Evolutionary conservation across 2,888 invertebrate species (phyloP).

Genomic region (Macroteleia sp.): DNA sequence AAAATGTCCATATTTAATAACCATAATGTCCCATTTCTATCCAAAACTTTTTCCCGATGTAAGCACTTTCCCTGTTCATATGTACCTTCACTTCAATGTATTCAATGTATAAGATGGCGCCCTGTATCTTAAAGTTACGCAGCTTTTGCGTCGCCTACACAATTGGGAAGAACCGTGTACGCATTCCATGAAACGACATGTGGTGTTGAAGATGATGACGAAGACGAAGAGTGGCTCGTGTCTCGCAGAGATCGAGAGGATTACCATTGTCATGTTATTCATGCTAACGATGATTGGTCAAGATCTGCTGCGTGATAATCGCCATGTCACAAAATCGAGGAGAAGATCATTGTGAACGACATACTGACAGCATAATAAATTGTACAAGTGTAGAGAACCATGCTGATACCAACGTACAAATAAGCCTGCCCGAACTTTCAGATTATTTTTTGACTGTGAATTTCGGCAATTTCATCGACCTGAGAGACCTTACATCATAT

Average conservation of each 20-base stretch:
- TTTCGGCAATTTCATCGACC: constrained; percentile 21
- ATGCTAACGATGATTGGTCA: constrained; percentile 82
- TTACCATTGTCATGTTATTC: constrained; percentile 82
- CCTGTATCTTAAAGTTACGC: constrained; percentile 67
- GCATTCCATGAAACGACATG: constrained; percentile 66
- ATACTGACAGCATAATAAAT: constrained; percentile 83
- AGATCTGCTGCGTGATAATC: constrained; percentile 80
- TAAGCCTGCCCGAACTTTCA: constrained; percentile 32
- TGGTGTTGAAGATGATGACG: constrained; percentile 67
- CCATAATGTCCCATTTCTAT: neutral
- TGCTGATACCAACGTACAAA: constrained; percentile 53
- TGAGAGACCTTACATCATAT: constrained; percentile 1
- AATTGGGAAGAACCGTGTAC: constrained; percentile 18
- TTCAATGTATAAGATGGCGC: constrained; percentile 64
- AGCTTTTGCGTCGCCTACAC: constrained; percentile 62
- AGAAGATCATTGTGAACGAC: constrained; percentile 81
- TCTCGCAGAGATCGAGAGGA: constrained; percentile 73
- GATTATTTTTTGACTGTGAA: constrained; percentile 48
- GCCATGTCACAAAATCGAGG: constrained; percentile 81
- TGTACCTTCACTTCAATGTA: too few species aligned
- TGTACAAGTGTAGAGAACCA: constrained; percentile 68
- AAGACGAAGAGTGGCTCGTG: constrained; percentile 57
- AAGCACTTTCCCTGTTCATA: too few species aligned
- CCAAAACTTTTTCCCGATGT: neutral
- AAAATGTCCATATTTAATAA: constrained; percentile 46